Evolutionary conservation across 2,888 invertebrate species (phyloP).

Genomic region (Machimus atricapillus): DNA sequence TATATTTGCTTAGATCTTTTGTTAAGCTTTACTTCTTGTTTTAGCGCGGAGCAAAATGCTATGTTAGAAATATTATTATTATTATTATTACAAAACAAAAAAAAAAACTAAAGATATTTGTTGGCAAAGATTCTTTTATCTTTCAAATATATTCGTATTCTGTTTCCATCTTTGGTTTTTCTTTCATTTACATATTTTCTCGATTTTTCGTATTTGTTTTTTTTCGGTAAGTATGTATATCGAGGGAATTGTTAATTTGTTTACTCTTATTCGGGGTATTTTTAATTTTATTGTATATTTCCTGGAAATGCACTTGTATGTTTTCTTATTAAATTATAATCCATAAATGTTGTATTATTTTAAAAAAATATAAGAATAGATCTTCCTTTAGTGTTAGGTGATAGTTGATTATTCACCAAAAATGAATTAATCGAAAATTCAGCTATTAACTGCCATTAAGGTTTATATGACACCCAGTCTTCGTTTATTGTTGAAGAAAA

Average conservation of each 20-base stretch:
- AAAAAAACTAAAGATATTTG: constrained; percentile 29
- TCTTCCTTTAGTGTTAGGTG: background rate
- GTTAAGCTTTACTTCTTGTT: constrained; percentile 38
- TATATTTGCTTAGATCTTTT: constrained; percentile 13
- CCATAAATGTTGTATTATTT: background rate
- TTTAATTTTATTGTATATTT: background rate
- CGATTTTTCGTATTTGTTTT: background rate
- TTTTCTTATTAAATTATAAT: background rate
- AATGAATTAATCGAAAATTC: background rate
- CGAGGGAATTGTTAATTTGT: background rate
- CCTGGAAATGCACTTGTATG: background rate
- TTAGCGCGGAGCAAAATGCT: constrained; percentile 21
- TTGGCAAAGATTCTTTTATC: constrained; percentile 38
- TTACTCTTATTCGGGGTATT: background rate
- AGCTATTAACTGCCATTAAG: background rate
- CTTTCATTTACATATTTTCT: constrained; percentile 9
- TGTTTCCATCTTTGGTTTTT: constrained; percentile 22
- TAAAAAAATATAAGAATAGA: background rate
- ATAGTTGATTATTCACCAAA: background rate
- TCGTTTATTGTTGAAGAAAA: background rate
- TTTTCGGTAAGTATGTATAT: background rate
- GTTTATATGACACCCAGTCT: background rate
- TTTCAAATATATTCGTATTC: constrained; percentile 39
- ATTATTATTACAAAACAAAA: background rate
- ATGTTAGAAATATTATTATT: constrained; percentile 18